Base-by-base conservation (phyloP, 2,797 vertebrate genomes). In the Phataginus tricuspis region DNA sequence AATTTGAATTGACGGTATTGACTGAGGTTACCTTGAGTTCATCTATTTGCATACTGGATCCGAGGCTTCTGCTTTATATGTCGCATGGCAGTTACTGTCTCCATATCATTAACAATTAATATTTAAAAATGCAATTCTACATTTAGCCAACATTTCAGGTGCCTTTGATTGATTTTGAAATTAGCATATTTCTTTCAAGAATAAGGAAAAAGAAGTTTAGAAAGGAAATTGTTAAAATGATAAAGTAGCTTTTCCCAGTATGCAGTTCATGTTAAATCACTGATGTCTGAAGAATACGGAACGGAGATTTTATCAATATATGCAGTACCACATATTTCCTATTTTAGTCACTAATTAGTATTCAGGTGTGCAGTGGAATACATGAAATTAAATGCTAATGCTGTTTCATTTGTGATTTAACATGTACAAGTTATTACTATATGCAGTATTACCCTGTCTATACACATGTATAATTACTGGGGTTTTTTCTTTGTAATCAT, bases 271-370 rank as follows among this genome's bases (percentile, higher is more conserved):
- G 79, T 91, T 95, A 95, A 96, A 95, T 97, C 18, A 34, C 63
- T 97, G 59, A 79, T 95, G 78, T 97, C 91, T 97, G 91, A 95
- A 93, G 71, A 97, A 95, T 42, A 77, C 63, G 10, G 49, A 96
- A 78, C 45, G 84, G 75, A 93, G 90, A 98, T 97, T 97, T 96
- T 96, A 94, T 94, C 85, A 95, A 96, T 98, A 97, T 91, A 94
- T 97, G 96, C 94, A 90, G 79, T 71, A 79, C 82, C 95, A 97
- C 91, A 96, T 25, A 25, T 49, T 77, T 90, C 80, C 45, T 90
- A 78, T 95, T 93, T 97, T 96, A 63, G 92, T 87, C 95, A 92
- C 88, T 97, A 96, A 97, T 96, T 93, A 59, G 72, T 90, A 96
- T 97, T 98, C 86, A 88, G 82, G 92, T 88, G 84, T 97, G 90